Percentiles rank a stretch among this genome's conserved stretches.
phyloP scores from a whole-genome alignment of 1,140 invertebrate species.

The Lasioglossum albipes region DNA sequence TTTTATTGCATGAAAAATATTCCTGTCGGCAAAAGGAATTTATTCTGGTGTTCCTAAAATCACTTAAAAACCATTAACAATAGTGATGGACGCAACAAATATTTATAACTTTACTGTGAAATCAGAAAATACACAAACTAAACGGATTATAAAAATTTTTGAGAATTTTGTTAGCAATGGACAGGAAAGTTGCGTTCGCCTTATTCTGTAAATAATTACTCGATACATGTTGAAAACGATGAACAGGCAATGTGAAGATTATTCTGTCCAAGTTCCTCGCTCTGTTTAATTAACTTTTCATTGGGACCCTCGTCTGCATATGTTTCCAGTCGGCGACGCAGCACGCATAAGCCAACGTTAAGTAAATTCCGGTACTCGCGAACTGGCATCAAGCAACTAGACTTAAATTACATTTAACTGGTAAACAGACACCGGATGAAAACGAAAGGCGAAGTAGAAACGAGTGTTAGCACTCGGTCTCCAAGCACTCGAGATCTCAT shows the following conservation, averaged over 20 bases:
- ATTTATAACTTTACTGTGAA: too few relatives aligned
- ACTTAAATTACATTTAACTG: slow-evolving; percentile 31
- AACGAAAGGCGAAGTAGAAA: slow-evolving; percentile 13
- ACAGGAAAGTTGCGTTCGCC: too few relatives aligned
- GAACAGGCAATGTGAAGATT: neutral
- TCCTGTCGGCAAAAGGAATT: too few relatives aligned
- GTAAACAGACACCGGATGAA: slow-evolving; percentile 31
- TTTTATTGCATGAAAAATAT: too few relatives aligned
- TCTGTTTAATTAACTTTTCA: slow-evolving; percentile 3
- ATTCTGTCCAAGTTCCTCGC: slow-evolving; percentile 14
- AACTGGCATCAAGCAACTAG: neutral
- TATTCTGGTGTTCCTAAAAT: too few relatives aligned
- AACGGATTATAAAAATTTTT: too few relatives aligned
- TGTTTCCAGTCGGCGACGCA: neutral
- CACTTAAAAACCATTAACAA: too few relatives aligned
- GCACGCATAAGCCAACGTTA: neutral
- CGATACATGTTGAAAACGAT: too few relatives aligned
- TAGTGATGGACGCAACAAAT: too few relatives aligned
- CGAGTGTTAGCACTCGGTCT: slow-evolving; percentile 8
- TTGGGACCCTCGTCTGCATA: neutral
- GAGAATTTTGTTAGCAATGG: too few relatives aligned
- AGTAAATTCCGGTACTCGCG: slow-evolving; percentile 5
- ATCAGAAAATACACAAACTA: too few relatives aligned
- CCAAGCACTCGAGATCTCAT: slow-evolving; percentile 23
- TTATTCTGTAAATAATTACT: too few relatives aligned